These are phyloP conservation scores for Erethizon dorsatum DNA, from an alignment of 2,797 vertebrate genomes.

Conservation along the genomic window DNA sequence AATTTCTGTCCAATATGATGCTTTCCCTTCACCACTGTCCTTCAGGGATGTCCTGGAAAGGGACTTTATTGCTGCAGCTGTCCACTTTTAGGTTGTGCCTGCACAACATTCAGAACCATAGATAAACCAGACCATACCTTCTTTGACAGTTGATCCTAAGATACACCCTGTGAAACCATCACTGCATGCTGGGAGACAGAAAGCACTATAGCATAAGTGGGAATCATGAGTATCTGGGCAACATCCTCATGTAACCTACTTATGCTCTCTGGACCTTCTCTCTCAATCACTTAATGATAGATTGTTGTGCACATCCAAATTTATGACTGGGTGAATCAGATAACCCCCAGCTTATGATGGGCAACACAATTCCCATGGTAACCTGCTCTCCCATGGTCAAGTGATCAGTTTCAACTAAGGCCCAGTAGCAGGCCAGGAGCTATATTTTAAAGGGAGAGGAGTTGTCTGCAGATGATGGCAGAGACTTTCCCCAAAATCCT, in stretches of 20 bases:
- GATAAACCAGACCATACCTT: background rate
- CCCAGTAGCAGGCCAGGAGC: background rate
- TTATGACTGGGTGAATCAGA: background rate
- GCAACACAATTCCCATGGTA: background rate
- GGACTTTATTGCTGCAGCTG: no score
- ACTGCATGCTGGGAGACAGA: background rate
- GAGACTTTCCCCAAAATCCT: no score
- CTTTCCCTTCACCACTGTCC: no score
- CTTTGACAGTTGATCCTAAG: background rate
- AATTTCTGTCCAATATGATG: no score
- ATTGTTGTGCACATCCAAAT: background rate
- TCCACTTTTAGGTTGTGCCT: background rate
- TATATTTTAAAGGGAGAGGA: background rate
- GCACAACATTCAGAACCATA: no score
- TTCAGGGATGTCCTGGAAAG: no score
- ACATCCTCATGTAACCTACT: background rate
- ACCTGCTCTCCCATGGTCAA: background rate
- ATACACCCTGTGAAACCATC: no score
- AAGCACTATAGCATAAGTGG: background rate
- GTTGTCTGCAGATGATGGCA: background rate
- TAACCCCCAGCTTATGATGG: no score
- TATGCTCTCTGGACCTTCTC: background rate
- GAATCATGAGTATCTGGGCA: background rate
- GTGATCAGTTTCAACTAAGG: background rate
- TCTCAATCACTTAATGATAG: background rate